phyloP scores from a whole-genome alignment of 2,888 invertebrate genomes.

The Leucoma salicis region DNA sequence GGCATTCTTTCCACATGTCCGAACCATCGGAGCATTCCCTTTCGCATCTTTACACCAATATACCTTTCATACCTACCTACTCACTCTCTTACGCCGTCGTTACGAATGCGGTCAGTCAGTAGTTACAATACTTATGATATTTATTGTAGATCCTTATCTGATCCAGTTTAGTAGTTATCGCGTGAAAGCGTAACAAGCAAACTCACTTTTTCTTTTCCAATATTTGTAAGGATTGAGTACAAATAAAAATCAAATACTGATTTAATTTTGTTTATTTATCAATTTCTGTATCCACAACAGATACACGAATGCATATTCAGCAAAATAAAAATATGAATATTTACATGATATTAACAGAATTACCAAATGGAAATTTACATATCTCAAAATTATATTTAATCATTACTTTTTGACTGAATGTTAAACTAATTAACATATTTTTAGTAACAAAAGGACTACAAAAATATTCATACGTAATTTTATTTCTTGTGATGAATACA shows the following conservation, averaged over 20 bases:
- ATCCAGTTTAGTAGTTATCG: too few species aligned
- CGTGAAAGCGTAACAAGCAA: too few species aligned
- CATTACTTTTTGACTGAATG: slow-evolving; percentile 4
- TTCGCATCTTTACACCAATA: too few species aligned
- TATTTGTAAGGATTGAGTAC: background rate
- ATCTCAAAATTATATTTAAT: slow-evolving; percentile 31
- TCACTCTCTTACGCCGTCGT: too few species aligned
- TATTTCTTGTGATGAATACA: slow-evolving; percentile 55
- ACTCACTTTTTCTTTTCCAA: too few species aligned
- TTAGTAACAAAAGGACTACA: slow-evolving; percentile 45
- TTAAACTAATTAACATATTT: slow-evolving; percentile 12
- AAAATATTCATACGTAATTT: slow-evolving; percentile 53
- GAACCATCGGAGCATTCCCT: too few species aligned
- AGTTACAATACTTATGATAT: too few species aligned
- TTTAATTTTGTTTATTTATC: slow-evolving; percentile 74
- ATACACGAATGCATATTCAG: slow-evolving; percentile 65
- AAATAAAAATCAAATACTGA: slow-evolving; percentile 29
- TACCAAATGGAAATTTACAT: slow-evolving; percentile 44
- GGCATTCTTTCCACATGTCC: too few species aligned
- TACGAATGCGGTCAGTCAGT: too few species aligned
- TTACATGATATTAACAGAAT: slow-evolving; percentile 49
- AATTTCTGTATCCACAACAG: slow-evolving; percentile 81
- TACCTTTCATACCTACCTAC: too few species aligned
- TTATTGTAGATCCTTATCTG: too few species aligned
- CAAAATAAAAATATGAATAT: slow-evolving; percentile 54